Conservation (phyloP, 2,113 vertebrate genomes). For the Macrotus californicus region DNA sequence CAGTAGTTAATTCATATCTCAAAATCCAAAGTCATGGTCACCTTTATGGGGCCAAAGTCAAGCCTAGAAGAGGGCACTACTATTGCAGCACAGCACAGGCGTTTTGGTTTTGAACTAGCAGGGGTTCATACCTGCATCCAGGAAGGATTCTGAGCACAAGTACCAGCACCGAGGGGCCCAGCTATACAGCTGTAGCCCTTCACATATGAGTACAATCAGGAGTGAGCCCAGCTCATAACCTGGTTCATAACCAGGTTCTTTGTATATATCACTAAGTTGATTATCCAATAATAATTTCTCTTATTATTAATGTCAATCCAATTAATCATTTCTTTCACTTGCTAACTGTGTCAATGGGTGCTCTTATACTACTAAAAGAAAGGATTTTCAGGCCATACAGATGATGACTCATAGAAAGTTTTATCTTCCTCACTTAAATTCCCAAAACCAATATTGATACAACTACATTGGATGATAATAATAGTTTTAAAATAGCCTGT, state of each 20-base stretch:
- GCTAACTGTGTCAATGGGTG: background rate
- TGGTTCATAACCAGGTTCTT: background rate
- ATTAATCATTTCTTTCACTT: background rate
- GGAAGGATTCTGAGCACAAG: background rate
- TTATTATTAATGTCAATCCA: background rate
- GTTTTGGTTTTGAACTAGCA: background rate
- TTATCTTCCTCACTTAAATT: background rate
- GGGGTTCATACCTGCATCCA: background rate
- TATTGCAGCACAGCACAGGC: background rate
- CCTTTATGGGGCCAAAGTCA: background rate
- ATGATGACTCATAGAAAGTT: background rate
- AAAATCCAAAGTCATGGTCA: background rate
- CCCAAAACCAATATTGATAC: background rate
- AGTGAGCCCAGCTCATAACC: background rate
- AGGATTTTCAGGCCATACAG: background rate
- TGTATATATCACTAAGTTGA: background rate
- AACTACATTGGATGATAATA: background rate
- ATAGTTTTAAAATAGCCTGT: background rate
- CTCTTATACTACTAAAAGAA: background rate
- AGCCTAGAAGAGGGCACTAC: background rate
- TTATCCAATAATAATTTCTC: background rate
- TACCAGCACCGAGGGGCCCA: background rate
- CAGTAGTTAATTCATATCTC: background rate
- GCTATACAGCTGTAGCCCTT: background rate
- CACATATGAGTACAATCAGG: background rate